These are phyloP conservation scores for Pyrrhosoma nymphula DNA, from an alignment of 2,888 invertebrate genomes.

Conservation along the genomic window DNA sequence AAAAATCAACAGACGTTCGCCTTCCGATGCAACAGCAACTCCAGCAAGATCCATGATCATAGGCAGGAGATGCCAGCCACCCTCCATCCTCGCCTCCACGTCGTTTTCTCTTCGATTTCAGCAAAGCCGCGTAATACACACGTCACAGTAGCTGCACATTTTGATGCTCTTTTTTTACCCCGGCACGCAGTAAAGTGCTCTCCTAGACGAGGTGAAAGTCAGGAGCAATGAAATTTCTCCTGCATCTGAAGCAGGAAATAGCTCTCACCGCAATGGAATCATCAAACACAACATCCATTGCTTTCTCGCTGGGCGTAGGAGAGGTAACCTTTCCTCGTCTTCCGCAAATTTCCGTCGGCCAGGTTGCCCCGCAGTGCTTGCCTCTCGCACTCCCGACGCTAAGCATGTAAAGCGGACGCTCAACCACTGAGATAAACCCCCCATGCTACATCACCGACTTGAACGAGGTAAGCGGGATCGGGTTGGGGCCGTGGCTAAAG, in stretches of 20 bases:
- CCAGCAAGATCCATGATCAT: too few species aligned
- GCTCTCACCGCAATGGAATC: background rate
- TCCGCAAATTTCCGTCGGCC: background rate
- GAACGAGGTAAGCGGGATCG: too few species aligned
- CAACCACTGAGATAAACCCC: too few species aligned
- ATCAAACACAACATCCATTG: background rate
- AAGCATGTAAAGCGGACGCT: too few species aligned
- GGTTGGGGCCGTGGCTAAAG: too few species aligned
- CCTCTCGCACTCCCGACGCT: background rate
- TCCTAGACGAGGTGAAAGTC: background rate
- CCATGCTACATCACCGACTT: too few species aligned
- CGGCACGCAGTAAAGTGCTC: background rate
- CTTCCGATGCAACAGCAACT: too few species aligned
- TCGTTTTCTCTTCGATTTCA: background rate
- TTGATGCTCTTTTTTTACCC: background rate
- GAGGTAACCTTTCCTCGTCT: background rate
- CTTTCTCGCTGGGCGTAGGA: background rate
- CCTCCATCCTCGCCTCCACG: background rate
- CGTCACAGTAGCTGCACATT: background rate
- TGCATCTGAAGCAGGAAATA: background rate
- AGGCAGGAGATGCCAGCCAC: background rate
- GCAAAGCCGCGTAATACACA: background rate
- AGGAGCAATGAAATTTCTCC: conserved; percentile 5
- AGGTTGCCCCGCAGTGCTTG: background rate
- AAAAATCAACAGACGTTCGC: too few species aligned